Base-by-base conservation (phyloP, 92 coral and sea anemone species). In the Pocillopora meandrina region DNA sequence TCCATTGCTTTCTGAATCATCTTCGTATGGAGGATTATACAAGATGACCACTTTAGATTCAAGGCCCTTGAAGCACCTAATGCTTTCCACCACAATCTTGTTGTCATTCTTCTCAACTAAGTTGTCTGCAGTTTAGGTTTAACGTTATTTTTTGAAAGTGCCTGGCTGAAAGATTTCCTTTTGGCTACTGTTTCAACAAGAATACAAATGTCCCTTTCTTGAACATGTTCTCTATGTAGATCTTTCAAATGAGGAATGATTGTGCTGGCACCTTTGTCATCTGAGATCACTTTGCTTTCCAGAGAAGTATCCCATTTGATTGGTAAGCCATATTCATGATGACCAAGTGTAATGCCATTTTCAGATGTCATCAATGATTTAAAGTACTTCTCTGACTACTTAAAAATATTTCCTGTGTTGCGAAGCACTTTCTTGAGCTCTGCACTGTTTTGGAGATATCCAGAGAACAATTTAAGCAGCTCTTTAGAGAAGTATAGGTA, bases 31-130 rank as follows among this genome's bases (percentile, higher is more conserved):
- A 18, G 90, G 90, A 65, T 81, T 87, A 61, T 55, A 86, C 36
- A 90, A 31, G 57, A 90, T 82, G 17, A 86, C 87, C 12, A 90
- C 90, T 62, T 90, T 90, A 1, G 90, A 77, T 61, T 90, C 93
- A 12, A 90, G 74, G 3, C 93, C 93, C 79, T 90, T 90, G 23
- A 90, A 86, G 6, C 90, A 65, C 17, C 90, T 69, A n/a, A 86
- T 64, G 34, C 93, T 90, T 5, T 86, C 93, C 9, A 90, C 93
- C 34, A 61, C 75, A 19, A 82, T 73, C 21, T 36, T 16, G 76
- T 70, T n/a, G 61, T 64, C 80, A 14, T 11, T 47, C 8, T 55
- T 18, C 5, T 10, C 11, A 62, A 76, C 56, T 1, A 59, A 35
- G 8, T 76, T 12, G 56, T 76, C 90, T 1, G 92, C 90, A 71